These are phyloP conservation scores for Psittacula cyanocephala DNA, from an alignment of 2,113 vertebrate species.

Conservation along the genomic window DNA sequence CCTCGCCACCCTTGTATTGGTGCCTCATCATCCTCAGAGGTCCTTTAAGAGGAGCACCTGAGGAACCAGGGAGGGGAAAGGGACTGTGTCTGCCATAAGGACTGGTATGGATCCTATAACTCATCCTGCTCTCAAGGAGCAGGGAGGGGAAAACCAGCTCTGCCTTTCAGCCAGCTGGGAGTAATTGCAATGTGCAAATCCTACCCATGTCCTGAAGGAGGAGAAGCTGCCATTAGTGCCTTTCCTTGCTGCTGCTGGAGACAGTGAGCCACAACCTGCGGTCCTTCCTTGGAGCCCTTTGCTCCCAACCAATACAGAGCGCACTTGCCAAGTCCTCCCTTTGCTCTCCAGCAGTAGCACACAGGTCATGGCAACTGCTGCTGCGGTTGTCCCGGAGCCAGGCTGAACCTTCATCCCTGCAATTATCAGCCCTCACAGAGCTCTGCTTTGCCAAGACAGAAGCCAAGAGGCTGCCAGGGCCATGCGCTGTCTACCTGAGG, in stretches of 20 bases:
- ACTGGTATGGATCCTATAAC: fast-evolving
- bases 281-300: background rate
- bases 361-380: too few relatives aligned
- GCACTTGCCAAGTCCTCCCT: background rate
- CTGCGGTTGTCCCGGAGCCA: background rate
- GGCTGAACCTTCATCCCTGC: background rate
- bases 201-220: background rate
- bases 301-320: background rate
- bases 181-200: background rate
- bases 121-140: background rate
- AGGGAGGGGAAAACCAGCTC: background rate
- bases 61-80: background rate
- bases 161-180: background rate
- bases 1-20: background rate
- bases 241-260: background rate
- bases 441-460: background rate
- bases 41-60: background rate
- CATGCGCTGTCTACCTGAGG: background rate
- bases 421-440: background rate
- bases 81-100: background rate
- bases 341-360: background rate
- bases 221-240: background rate
- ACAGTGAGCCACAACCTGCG: background rate
- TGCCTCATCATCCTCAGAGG: background rate
- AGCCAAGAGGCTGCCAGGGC: background rate